Base-by-base conservation (phyloP, 2,797 vertebrate genomes). In the Sternotherus odoratus region DNA sequence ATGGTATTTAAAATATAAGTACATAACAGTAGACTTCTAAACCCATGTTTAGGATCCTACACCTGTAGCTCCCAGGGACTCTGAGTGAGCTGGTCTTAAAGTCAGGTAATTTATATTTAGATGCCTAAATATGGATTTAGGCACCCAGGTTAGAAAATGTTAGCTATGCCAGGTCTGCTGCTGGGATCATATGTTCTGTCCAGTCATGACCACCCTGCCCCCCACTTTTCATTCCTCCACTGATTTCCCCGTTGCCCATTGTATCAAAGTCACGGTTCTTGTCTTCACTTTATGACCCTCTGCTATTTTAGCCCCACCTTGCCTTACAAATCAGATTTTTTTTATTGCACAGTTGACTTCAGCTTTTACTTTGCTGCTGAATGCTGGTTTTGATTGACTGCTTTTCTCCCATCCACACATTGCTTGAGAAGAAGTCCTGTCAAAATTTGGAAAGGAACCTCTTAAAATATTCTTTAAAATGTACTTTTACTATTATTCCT, bases 111-210 rank as follows among this genome's bases (percentile, higher is more conserved):
- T 66, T 80, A 7, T 77, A 9, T 53, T 19, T 66, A 46, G 69
- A 56, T 1, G 1, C n/a, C 28, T 0, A 17, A 17, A 2, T 39
- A 5, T 28, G 8, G 12, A 53, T 90, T 78, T 2, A 49, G 39
- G 10, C 51, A 74, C 46, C 33, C 46, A 77, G 11, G 79, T 1
- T 2, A 79, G 86, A 74, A 54, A 78, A 79, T 86, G 77, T 43
- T 63, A 63, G 33, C 33, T 63, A 63, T 63, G 8, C 33, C 33
- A 63, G 33, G 60, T 63, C 60, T 63, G 16, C 60, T 63, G 33
- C 33, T 63, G 17, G 33, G 60, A 60, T 60, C 28, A 33, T 33
- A 13, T 30, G 12, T 57, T 33, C 26, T 56, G 54, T 60, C 30
- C 6, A 60, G 16, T 63, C 60, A 63, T n/a, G 33, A 63, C 17